Evolutionary conservation across 2,888 invertebrate genomes (phyloP), one percentile per base, ranked within the genome.

Genomic region (Microchrysa polita): DNA sequence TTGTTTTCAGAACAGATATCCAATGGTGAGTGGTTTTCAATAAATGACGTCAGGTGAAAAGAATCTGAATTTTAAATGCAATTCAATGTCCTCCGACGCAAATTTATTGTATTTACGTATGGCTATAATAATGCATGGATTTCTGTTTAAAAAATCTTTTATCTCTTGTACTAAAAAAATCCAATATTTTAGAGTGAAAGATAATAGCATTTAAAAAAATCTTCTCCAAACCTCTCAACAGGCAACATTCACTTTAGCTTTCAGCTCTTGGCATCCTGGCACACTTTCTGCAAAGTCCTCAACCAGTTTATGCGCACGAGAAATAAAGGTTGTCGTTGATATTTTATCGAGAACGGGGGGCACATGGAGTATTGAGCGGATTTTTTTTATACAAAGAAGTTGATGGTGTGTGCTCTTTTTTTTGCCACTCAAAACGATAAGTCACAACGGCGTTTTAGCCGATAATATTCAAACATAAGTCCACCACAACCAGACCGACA

Each of bases 221-320:
- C 2, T 34, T 34, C 27, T 2, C 27, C 2, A 34, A 34, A 34
- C 27, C 27, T 34, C 27, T n/a, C n/a, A n/a, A n/a, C n/a, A n/a
- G n/a, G n/a, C n/a, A n/a, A n/a, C n/a, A n/a, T 34, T 34, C 27
- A 34, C 2, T 34, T 7, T 34, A 34, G 7, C 2, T 34, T 34
- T 34, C 27, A 34, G 27, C 27, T 34, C 27, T 7, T 7, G 27
- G 2, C 27, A 34, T 34, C 27, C 27, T 34, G 27, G 7, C 27
- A 34, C 27, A 34, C 27, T 34, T 34, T 34, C n/a, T n/a, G n/a
- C 27, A 34, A 34, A 5, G 7, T 34, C 5, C 16, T 48, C 42
- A 48, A 48, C 48, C 48, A n/a, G 48, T 42, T 48, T 48, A n/a
- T n/a, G 48, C n/a, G n/a, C n/a, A n/a, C 14, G 12, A 48, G 48